Base-by-base conservation (phyloP, 2,797 vertebrate species). In the Muscicapa striata region DNA sequence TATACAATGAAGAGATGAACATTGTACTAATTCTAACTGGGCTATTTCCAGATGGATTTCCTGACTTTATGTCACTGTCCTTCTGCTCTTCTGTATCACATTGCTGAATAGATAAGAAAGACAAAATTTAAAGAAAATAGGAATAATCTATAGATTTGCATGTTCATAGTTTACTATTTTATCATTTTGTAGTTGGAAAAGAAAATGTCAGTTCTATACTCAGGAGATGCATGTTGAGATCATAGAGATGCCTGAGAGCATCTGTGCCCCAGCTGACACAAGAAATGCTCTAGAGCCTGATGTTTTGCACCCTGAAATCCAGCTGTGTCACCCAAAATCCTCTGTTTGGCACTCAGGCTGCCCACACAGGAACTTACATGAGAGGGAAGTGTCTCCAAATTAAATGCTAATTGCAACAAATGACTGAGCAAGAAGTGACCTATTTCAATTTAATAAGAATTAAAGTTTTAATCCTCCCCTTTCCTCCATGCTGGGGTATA, bases 151-250 rank as follows among this genome's bases (percentile, higher is more conserved):
- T 20, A 55, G 10, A 20, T 75, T 45, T 59, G 26, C 3, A 2
- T 20, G 38, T 45, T 34, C 72, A 5, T 48, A 32, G 9, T 20
- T 77, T 30, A 75, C 10, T 0, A 22, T 48, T 57, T 90, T 70
- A 51, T 49, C 2, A 34, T 66, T 87, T 63, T 63, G 15, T 19
- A 43, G 5, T 9, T 11, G 2, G 26, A 59, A 69, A 86, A 77
- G 15, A 32, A 78, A 67, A 32, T 0, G 1, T 30, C 4, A n/a
- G 0, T 1, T 69, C 3, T n/a, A 15, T 20, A 29, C 6, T 40
- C 36, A 52, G 43, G 23, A 59, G 26, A 77, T 18, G 3, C 5
- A 12, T 7, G 1, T 40, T 13, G 22, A 48, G 21, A 15, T 66
- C 16, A 69, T 2, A 69, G 5, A 17, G 34, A 8, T 9, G 11